Evolutionary conservation across 2,113 vertebrate species (phyloP).

Genomic region (Melanerpes aurifrons): DNA sequence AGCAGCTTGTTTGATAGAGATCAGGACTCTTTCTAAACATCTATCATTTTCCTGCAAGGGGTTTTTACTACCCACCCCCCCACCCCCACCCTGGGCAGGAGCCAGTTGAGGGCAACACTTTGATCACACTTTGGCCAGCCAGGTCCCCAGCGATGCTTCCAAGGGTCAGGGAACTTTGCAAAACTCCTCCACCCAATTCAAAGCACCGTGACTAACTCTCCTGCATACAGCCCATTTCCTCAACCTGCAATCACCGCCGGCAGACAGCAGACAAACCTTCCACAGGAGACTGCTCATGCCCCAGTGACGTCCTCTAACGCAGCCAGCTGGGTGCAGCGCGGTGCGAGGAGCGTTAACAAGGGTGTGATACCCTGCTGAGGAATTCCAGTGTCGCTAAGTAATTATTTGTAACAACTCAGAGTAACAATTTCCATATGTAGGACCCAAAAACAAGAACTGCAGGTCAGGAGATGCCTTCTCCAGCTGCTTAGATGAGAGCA

Average conservation of each 20-base stretch:
- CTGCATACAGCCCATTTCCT: not conserved
- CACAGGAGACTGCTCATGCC: not conserved
- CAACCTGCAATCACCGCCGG: not conserved
- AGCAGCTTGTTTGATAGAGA: not conserved
- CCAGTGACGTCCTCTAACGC: not conserved
- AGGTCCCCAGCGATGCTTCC: not conserved
- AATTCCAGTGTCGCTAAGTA: constrained; percentile 51
- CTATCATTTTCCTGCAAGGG: not conserved
- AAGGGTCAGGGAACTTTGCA: not conserved
- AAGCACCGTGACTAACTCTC: constrained; percentile 21
- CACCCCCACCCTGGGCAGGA: not conserved
- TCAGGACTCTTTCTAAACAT: not conserved
- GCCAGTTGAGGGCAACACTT: not conserved
- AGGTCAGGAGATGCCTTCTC: constrained; percentile 35
- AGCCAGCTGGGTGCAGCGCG: not conserved
- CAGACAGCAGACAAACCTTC: not conserved
- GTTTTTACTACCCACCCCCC: not conserved
- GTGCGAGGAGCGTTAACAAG: not conserved
- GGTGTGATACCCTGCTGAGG: constrained; percentile 5
- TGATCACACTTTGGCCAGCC: not conserved
- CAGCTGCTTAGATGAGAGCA: constrained; percentile 14
- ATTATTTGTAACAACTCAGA: constrained; percentile 41
- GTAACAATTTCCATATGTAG: constrained; percentile 61
- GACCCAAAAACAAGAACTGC: constrained; percentile 33
- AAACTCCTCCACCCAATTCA: not conserved